These are phyloP conservation scores for Athalia circularis DNA, from an alignment of 2,888 invertebrate genomes.

Conservation along the genomic window DNA sequence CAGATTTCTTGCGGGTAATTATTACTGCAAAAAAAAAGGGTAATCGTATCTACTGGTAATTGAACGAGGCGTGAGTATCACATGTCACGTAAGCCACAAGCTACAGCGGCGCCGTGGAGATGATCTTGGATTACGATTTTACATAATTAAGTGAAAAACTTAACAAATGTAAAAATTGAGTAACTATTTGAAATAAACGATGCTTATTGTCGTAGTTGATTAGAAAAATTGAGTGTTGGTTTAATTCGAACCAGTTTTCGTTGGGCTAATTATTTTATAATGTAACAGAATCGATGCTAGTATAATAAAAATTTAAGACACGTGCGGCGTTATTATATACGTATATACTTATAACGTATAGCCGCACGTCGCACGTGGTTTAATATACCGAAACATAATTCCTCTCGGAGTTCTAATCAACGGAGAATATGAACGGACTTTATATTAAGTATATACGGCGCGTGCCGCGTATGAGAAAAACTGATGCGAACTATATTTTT, in stretches of 20 bases:
- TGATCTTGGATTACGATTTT: conserved; percentile 10
- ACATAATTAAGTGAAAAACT: neutral
- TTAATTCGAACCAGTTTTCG: neutral
- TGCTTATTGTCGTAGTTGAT: too few relatives aligned
- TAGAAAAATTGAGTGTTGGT: too few relatives aligned
- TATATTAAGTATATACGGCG: too few relatives aligned
- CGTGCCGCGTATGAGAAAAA: too few relatives aligned
- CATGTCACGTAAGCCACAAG: conserved; percentile 22
- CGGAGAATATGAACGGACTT: too few relatives aligned
- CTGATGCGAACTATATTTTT: too few relatives aligned
- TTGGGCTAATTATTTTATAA: neutral
- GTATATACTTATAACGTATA: too few relatives aligned
- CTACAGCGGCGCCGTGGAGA: neutral
- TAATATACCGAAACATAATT: neutral
- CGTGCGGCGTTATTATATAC: too few relatives aligned
- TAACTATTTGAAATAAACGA: too few relatives aligned
- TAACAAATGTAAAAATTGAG: too few relatives aligned
- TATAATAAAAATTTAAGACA: too few relatives aligned
- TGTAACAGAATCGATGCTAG: neutral
- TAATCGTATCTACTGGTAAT: conserved; percentile 24
- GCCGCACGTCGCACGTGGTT: too few relatives aligned
- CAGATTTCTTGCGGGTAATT: conserved; percentile 5
- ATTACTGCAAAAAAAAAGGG: conserved; percentile 39
- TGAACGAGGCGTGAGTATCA: conserved; percentile 46
- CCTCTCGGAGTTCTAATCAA: neutral